A percentile compares a stretch with the other conserved stretches of the same genome.
Conservation (phyloP, 2,888 invertebrate genomes). For the Conchocele bisecta region DNA sequence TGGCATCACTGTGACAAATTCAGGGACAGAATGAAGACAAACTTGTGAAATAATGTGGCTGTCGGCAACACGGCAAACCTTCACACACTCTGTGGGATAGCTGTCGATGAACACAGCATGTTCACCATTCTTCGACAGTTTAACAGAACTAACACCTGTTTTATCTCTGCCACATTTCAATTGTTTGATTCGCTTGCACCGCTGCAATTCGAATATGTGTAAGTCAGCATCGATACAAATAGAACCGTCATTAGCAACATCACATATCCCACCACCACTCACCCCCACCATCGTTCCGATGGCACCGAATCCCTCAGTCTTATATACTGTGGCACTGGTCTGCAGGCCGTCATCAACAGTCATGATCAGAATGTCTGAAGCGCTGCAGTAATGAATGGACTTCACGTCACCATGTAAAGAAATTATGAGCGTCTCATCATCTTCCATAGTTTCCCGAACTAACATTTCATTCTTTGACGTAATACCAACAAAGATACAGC, state of each 20-base stretch:
- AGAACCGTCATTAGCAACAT: constrained; percentile 54
- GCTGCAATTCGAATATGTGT: constrained; percentile 53
- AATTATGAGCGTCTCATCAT: constrained; percentile 42
- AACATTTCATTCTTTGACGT: constrained; percentile 28
- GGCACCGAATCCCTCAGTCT: constrained; percentile 53
- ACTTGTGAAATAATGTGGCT: constrained; percentile 37
- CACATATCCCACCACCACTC: constrained; percentile 44
- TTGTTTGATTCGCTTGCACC: constrained; percentile 42
- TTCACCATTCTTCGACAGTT: constrained; percentile 47
- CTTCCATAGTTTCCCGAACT: constrained; percentile 36
- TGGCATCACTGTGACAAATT: constrained; percentile 44
- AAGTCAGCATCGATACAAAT: constrained; percentile 54
- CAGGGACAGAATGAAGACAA: constrained; percentile 52
- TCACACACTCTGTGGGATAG: constrained; percentile 40
- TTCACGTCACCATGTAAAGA: constrained; percentile 40
- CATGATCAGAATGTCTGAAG: constrained; percentile 37
- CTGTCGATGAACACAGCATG: constrained; percentile 55
- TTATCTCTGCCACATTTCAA: constrained; percentile 29
- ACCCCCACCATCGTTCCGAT: constrained; percentile 47
- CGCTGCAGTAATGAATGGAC: constrained; percentile 48
- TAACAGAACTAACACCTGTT: constrained; percentile 31
- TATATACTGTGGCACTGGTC: constrained; percentile 38
- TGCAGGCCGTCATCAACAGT: constrained; percentile 42
- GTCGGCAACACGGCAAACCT: constrained; percentile 50
- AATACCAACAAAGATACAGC: constrained; percentile 47